Percentiles rank a stretch among this genome's conserved stretches.
Evolutionary conservation across 2,113 vertebrate genomes (phyloP).

Genomic region (Elephantulus edwardii): DNA sequence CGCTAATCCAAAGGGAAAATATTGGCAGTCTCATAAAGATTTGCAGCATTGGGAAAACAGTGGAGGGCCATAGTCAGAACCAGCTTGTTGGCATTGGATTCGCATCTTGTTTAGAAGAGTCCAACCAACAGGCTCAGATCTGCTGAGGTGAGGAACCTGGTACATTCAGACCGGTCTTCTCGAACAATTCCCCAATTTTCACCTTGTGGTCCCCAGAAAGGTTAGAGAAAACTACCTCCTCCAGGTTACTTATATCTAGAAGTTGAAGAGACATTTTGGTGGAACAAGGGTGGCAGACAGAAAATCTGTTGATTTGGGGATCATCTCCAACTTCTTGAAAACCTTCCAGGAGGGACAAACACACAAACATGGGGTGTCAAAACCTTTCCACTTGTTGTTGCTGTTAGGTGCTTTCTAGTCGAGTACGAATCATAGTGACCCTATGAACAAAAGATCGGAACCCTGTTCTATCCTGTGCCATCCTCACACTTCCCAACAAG

Average conservation of each 20-base stretch:
- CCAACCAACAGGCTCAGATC: neutral
- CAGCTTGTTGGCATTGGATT: neutral
- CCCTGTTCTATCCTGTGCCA: too few species aligned
- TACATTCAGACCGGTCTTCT: neutral
- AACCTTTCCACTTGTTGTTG: too few species aligned
- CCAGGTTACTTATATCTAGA: neutral
- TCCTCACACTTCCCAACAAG: too few species aligned
- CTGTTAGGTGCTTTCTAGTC: too few species aligned
- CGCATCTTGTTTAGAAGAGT: neutral
- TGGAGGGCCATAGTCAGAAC: too few species aligned
- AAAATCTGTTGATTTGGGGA: neutral
- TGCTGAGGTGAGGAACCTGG: neutral
- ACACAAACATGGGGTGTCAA: too few species aligned
- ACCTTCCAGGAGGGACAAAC: neutral
- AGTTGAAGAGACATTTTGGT: neutral
- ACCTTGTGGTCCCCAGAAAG: neutral
- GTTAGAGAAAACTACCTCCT: neutral
- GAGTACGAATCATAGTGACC: too few species aligned
- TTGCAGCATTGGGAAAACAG: too few species aligned
- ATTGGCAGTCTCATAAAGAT: too few species aligned
- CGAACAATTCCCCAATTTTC: fast-evolving
- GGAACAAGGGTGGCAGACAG: neutral
- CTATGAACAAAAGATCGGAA: too few species aligned
- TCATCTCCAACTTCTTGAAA: neutral
- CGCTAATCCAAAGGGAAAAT: too few species aligned